Evolutionary conservation across 2,888 invertebrate genomes (phyloP).

Genomic region (Brachypalpus laphriformis): DNA sequence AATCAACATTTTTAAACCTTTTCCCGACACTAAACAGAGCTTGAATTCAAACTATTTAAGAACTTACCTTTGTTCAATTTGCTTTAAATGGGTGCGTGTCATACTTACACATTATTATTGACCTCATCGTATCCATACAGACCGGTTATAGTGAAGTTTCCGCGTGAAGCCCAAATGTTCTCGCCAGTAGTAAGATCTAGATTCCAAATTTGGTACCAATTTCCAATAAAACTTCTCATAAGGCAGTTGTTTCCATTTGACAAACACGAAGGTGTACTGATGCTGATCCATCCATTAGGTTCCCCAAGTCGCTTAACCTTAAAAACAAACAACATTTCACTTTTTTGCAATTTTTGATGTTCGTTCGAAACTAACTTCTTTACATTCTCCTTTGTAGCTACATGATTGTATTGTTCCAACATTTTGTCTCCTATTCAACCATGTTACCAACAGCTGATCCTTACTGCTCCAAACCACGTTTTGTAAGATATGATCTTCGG

Average conservation of each 20-base stretch:
- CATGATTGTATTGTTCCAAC: constrained; percentile 80
- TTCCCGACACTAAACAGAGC: too few species aligned
- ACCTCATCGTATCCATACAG: constrained; percentile 86
- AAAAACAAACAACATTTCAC: not conserved
- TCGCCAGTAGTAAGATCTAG: constrained; percentile 78
- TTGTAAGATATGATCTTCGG: constrained; percentile 87
- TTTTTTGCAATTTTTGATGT: too few species aligned
- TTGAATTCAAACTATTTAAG: too few species aligned
- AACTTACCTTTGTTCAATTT: too few species aligned
- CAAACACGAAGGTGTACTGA: constrained; percentile 83
- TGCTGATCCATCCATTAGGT: constrained; percentile 88
- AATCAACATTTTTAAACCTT: too few species aligned
- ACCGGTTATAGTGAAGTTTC: constrained; percentile 85
- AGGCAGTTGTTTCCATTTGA: constrained; percentile 77
- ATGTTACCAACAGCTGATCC: constrained; percentile 87
- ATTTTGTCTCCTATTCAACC: constrained; percentile 94
- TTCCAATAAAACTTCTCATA: constrained; percentile 82
- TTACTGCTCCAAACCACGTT: constrained; percentile 90
- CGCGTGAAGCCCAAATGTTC: constrained; percentile 78
- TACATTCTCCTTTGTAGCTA: constrained; percentile 76
- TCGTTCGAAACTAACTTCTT: constrained; percentile 74
- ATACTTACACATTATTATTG: constrained; percentile 84
- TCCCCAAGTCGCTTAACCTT: constrained; percentile 85
- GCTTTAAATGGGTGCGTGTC: too few species aligned
- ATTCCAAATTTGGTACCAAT: constrained; percentile 83